Conservation (phyloP, 30 jellyfish, hydroid and myxozoan species). For the Turritopsis dohrnii region DNA sequence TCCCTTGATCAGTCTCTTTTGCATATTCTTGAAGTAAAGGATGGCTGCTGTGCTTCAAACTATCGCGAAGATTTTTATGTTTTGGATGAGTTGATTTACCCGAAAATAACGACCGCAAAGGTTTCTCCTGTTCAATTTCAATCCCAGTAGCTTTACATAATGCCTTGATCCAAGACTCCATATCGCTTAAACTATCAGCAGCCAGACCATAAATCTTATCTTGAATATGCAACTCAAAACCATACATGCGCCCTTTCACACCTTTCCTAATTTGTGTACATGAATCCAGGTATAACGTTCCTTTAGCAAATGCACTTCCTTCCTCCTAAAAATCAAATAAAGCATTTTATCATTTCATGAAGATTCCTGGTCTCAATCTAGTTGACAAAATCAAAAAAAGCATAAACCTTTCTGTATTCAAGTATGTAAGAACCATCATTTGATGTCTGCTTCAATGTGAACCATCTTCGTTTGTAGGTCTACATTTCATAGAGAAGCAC, state of each 20-base stretch:
- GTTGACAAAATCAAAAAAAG: background rate
- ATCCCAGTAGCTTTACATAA: slow-evolving; percentile 97
- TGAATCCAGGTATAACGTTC: slow-evolving; percentile 91
- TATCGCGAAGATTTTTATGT: slow-evolving; percentile 85
- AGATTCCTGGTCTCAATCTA: background rate
- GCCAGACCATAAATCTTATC: slow-evolving; percentile 98
- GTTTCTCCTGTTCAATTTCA: slow-evolving; percentile 89
- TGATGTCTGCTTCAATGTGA: slow-evolving; percentile 93
- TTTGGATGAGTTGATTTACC: slow-evolving; percentile 80
- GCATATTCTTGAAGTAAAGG: slow-evolving; percentile 92
- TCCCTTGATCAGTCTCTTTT: slow-evolving; percentile 78
- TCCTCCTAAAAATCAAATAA: slow-evolving; percentile 67
- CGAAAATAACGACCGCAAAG: slow-evolving; percentile 51
- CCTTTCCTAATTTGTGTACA: slow-evolving; percentile 91
- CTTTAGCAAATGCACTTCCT: slow-evolving; percentile 98
- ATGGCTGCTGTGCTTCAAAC: slow-evolving; percentile 89
- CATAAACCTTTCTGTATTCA: slow-evolving; percentile 82
- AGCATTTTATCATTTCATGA: background rate
- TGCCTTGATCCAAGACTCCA: slow-evolving; percentile 93
- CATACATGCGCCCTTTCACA: slow-evolving; percentile 94
- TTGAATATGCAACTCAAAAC: slow-evolving; percentile 92
- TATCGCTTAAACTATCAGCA: slow-evolving; percentile 91
- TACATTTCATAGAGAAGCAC: slow-evolving; percentile 2
- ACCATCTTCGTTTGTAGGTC: slow-evolving; percentile 98
- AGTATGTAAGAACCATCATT: slow-evolving; percentile 95